phyloP scores from a whole-genome alignment of 1,140 invertebrate species.

The Hylyphantes graminicola region DNA sequence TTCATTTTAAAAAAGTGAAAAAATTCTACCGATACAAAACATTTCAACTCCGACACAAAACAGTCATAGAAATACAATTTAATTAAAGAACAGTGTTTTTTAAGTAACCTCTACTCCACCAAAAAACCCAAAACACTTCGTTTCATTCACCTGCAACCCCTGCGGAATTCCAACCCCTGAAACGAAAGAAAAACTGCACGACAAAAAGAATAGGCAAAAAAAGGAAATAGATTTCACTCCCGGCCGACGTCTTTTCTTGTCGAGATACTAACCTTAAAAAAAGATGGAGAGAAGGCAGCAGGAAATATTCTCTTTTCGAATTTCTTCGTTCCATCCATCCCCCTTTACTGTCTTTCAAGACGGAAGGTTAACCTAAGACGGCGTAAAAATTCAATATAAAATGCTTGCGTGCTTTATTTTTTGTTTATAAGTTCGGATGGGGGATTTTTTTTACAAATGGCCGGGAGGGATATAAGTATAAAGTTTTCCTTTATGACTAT shows the following conservation, averaged over 20 bases:
- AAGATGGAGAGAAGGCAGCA: not conserved
- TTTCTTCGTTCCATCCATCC: constrained; percentile 1
- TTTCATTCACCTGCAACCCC: constrained; percentile 17
- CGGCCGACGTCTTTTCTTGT: constrained; percentile 36
- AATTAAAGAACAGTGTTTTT: too few species aligned
- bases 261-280: constrained; percentile 9
- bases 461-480: constrained; percentile 5
- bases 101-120: too few species aligned
- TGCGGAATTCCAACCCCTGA: constrained; percentile 30
- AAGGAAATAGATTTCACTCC: constrained; percentile 51
- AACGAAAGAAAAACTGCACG: constrained; percentile 1
- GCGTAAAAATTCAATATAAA: constrained; percentile 55
- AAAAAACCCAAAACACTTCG: not conserved
- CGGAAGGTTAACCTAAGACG: constrained; percentile 44
- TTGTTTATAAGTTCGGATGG: too few species aligned
- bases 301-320: constrained; percentile 15
- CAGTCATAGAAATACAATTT: too few species aligned
- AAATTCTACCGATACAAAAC: too few species aligned
- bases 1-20: too few species aligned
- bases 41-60: too few species aligned
- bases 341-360: constrained; percentile 19
- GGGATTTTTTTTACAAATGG: too few species aligned
- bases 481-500: constrained; percentile 22
- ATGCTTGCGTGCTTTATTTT: constrained; percentile 1
- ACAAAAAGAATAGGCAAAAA: constrained; percentile 21